Evolutionary conservation across 1,140 invertebrate genomes (phyloP).

Genomic region (Reticulitermes speratus): DNA sequence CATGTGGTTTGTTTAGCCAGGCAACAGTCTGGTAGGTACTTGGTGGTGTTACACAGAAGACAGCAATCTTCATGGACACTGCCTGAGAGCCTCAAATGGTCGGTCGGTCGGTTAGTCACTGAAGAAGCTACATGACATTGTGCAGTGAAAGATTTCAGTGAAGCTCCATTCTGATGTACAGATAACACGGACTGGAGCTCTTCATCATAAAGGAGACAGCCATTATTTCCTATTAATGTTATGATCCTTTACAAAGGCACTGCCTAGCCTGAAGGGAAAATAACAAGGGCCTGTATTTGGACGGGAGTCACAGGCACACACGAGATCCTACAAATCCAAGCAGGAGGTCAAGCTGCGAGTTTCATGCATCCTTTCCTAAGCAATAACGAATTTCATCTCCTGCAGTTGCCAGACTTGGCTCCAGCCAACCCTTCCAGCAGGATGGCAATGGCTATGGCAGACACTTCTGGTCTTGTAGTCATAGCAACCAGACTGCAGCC

Average conservation of each 20-base stretch:
- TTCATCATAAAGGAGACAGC: not conserved
- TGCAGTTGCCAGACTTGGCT: not conserved
- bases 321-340: not conserved
- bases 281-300: not conserved
- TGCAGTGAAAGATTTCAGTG: no score
- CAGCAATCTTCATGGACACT: no score
- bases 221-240: not conserved
- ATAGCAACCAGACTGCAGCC: not conserved
- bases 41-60: no score
- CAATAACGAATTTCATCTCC: not conserved
- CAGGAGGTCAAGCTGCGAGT: not conserved
- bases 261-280: not conserved
- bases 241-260: not conserved
- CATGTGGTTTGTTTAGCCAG: no score
- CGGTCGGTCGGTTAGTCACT: no score
- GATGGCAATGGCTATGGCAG: not conserved
- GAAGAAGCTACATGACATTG: no score
- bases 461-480: not conserved
- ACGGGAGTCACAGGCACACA: not conserved
- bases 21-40: no score
- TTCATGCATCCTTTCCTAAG: not conserved
- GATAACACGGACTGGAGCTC: no score
- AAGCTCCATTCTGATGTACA: no score
- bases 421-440: not conserved
- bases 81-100: no score